A percentile compares a stretch with the other conserved stretches of the same genome.
Evolutionary conservation across 2,888 invertebrate genomes (phyloP).

Genomic region (Cybosia mesomella): DNA sequence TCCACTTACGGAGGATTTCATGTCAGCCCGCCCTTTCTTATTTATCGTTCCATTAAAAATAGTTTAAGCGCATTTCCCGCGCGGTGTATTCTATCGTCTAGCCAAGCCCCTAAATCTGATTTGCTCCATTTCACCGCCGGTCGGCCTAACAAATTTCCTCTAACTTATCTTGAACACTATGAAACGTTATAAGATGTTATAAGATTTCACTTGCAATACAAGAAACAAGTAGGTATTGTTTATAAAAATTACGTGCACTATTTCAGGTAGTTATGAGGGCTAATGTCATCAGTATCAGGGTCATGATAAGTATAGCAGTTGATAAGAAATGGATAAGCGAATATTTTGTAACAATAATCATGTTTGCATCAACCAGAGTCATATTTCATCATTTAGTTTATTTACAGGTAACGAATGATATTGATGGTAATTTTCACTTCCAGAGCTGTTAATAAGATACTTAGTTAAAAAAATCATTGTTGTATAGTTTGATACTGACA

Average conservation of each 20-base stretch:
- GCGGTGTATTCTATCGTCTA: slow-evolving; percentile 28
- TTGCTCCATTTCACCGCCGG: slow-evolving; percentile 45
- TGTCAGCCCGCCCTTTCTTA: slow-evolving; percentile 40
- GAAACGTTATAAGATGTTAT: slow-evolving; percentile 29
- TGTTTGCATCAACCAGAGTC: neutral
- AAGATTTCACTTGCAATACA: neutral
- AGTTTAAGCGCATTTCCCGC: slow-evolving; percentile 41
- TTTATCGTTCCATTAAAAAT: slow-evolving; percentile 52
- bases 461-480: too few species aligned
- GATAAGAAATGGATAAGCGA: neutral
- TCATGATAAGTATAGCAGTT: neutral
- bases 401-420: neutral
- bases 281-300: too few species aligned
- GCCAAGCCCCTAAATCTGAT: slow-evolving; percentile 45
- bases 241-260: neutral
- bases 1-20: slow-evolving; percentile 36
- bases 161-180: slow-evolving; percentile 48
- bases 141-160: slow-evolving; percentile 43
- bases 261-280: too few species aligned
- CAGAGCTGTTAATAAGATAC: neutral
- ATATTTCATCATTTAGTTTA: neutral
- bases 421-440: neutral
- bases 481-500: too few species aligned
- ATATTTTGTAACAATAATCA: neutral
- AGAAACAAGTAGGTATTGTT: neutral